Evolutionary conservation across 1,140 invertebrate genomes (phyloP).

Genomic region (Eumaeus atala): DNA sequence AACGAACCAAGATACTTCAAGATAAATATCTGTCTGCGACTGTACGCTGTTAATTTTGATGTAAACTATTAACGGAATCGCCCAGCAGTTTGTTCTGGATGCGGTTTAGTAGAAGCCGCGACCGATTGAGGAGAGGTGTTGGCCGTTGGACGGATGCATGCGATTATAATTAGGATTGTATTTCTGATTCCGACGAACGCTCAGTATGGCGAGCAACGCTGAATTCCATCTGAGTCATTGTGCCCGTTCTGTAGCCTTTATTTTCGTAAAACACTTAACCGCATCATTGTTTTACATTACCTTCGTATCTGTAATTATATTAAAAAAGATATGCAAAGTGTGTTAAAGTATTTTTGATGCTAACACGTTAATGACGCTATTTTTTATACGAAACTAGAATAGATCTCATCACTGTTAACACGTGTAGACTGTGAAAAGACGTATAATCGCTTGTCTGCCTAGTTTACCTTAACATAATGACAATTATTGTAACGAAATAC

Average conservation of each 20-base stretch:
- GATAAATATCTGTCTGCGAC: background rate
- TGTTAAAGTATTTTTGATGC: too few relatives aligned
- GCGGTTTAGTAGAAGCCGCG: constrained; percentile 47
- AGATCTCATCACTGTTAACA: too few relatives aligned
- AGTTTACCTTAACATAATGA: too few relatives aligned
- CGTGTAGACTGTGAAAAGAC: too few relatives aligned
- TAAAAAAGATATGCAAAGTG: constrained; percentile 5
- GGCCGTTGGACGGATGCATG: constrained; percentile 58
- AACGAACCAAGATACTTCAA: background rate
- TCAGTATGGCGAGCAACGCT: constrained; percentile 63
- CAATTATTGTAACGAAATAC: background rate
- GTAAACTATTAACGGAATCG: constrained; percentile 12
- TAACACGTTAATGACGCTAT: too few relatives aligned
- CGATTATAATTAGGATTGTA: constrained; percentile 75
- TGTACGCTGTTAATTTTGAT: constrained; percentile 9
- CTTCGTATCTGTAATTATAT: constrained; percentile 4
- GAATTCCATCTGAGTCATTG: constrained; percentile 73
- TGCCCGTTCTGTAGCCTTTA: constrained; percentile 69
- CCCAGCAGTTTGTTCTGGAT: constrained; percentile 26
- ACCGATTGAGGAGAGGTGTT: constrained; percentile 65
- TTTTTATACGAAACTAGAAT: too few relatives aligned
- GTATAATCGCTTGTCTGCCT: too few relatives aligned
- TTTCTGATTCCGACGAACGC: constrained; percentile 73
- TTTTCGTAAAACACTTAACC: constrained; percentile 70
- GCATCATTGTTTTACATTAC: constrained; percentile 57